Evolutionary conservation across 1,140 invertebrate genomes (phyloP).

Genomic region (Epicauta chinensis): DNA sequence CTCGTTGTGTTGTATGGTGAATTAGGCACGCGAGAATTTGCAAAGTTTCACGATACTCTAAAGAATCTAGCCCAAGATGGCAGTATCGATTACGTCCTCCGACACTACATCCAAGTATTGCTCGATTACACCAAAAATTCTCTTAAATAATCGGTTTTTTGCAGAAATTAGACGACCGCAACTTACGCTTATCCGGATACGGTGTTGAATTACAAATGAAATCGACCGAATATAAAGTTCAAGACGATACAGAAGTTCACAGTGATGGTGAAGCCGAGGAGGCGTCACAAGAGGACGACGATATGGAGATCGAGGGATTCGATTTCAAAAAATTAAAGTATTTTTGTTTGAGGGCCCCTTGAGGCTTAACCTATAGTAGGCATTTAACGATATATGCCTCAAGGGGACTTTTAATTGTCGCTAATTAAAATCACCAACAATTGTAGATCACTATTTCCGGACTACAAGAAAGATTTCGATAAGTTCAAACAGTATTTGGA

Average conservation of each 20-base stretch:
- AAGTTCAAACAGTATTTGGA: constrained; percentile 69
- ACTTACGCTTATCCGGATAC: constrained; percentile 87
- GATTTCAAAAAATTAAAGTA: constrained; percentile 77
- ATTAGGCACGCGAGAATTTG: constrained; percentile 70
- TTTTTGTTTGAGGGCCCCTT: too few relatives aligned
- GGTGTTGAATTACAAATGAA: constrained; percentile 98
- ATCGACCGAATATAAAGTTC: constrained; percentile 98
- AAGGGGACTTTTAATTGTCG: too few relatives aligned
- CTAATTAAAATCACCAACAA: constrained; percentile 19
- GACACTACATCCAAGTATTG: constrained; percentile 75
- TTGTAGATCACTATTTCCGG: constrained; percentile 65
- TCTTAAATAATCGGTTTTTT: constrained; percentile 17
- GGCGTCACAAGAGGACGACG: constrained; percentile 52
- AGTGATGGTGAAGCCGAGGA: constrained; percentile 48
- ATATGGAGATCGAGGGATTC: constrained; percentile 80
- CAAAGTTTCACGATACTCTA: constrained; percentile 65
- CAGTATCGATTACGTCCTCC: constrained; percentile 76
- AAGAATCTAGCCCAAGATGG: constrained; percentile 59
- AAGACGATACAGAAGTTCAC: constrained; percentile 81
- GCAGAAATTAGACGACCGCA: constrained; percentile 52
- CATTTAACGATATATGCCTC: too few relatives aligned
- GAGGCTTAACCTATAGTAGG: too few relatives aligned
- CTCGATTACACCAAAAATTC: not conserved
- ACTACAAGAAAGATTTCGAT: constrained; percentile 63
- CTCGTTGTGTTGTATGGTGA: constrained; percentile 83